Evolutionary conservation across 2,888 invertebrate genomes (phyloP).

Genomic region (Dinocampus coccinellae): DNA sequence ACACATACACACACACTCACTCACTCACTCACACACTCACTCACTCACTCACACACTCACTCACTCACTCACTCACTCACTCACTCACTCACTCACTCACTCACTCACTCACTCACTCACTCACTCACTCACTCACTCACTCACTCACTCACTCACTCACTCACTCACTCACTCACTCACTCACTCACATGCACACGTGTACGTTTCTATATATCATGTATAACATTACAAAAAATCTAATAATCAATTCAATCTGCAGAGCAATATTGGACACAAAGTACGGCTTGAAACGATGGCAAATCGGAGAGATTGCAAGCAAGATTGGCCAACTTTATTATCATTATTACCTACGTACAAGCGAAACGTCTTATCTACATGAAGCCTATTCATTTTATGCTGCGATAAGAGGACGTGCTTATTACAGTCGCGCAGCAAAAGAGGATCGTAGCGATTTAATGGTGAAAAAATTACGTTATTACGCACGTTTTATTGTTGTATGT

Average conservation of each 20-base stretch:
- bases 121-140: not conserved
- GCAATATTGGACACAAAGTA: constrained; percentile 91
- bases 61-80: not conserved
- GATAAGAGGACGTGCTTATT: constrained; percentile 93
- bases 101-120: not conserved
- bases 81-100: constrained; percentile 3
- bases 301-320: constrained; percentile 98
- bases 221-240: not conserved
- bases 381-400: constrained; percentile 97
- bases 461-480: constrained; percentile 94
- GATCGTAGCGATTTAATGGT: constrained; percentile 97
- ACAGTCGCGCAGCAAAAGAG: constrained; percentile 92
- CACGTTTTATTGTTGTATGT: constrained; percentile 96
- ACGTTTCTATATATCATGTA: not conserved
- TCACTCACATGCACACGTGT: not conserved
- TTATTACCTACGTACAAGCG: constrained; percentile 96
- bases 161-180: too few species aligned
- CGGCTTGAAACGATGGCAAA: constrained; percentile 97
- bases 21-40: not conserved
- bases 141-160: not conserved
- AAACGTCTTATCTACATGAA: constrained; percentile 95
- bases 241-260: constrained; percentile 63
- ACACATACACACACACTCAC: constrained; percentile 1
- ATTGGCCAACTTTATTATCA: constrained; percentile 99
- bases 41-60: not conserved